Evolutionary conservation across 2,888 invertebrate species (phyloP), one percentile per base, ranked within the genome.

Genomic region (Protonemura montana): DNA sequence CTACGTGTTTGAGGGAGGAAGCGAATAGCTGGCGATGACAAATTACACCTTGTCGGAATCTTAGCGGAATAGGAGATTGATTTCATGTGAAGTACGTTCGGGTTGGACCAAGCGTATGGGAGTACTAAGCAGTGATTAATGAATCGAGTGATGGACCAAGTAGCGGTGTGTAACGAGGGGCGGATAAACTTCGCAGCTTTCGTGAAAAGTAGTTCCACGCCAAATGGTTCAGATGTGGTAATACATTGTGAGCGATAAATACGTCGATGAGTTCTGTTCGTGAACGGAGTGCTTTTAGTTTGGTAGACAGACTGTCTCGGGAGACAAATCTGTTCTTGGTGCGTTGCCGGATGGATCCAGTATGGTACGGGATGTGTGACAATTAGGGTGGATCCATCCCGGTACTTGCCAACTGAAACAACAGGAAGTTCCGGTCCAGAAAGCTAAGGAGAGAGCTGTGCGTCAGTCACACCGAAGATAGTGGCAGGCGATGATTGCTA

Each of bases 401-500:
- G 59, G 59, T 59, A 59, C 59, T 59, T 59, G 59, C 59, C 59
- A 59, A 59, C 59, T 59, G 59, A 59, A 59, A 59, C 59, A 59
- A 59, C 59, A 59, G 59, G 59, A 59, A 59, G 59, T 59, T 59
- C 59, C 59, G 59, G 59, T 59, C 59, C 59, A 10, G 13, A 59
- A 10, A 10, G 59, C 59, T 21, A 59, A 13, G 16, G 59, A 16
- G 59, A 1, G 7, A 10, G 59, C 13, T 59, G 59, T 13, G 59
- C 59, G 59, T 59, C 59, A 21, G 59, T 59, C 59, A 59, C 59
- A 21, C 21, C 59, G 59, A 21, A 21, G 16, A 10, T 10, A 21
- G 59, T 59, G 59, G 21, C 59, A 59, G 59, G 16, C 59, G 59
- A 59, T 59, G 59, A 59, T 59, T 59, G 3, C 59, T 21, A 59